Evolutionary conservation across 2,113 vertebrate species (phyloP).

Genomic region (Grantiella picta): DNA sequence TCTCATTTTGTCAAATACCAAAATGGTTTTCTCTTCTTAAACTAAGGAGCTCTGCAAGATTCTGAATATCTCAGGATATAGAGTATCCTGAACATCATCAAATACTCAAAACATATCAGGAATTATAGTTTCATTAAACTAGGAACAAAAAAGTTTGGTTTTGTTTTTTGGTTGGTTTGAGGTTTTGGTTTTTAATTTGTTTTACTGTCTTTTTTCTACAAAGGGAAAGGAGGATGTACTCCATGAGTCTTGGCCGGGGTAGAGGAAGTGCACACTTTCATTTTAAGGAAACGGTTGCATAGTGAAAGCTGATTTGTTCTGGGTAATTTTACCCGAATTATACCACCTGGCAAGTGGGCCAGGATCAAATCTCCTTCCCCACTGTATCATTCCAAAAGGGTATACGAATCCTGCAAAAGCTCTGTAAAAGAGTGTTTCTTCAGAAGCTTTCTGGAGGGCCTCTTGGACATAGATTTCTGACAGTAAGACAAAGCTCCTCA

Average conservation of each 20-base stretch:
- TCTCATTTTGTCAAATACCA: background rate
- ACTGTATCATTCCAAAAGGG: rapidly evolving
- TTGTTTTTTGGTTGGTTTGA: background rate
- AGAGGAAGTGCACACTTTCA: background rate
- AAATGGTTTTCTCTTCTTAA: background rate
- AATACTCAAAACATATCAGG: background rate
- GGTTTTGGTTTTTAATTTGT: background rate
- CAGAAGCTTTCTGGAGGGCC: background rate
- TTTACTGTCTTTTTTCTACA: background rate
- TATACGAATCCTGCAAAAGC: background rate
- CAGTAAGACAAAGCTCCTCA: background rate
- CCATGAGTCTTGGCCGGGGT: background rate
- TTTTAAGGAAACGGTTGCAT: background rate
- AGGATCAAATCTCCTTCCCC: background rate
- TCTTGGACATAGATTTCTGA: background rate
- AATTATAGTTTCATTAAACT: background rate
- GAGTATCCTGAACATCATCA: background rate
- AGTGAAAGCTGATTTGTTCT: background rate
- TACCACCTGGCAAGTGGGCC: background rate
- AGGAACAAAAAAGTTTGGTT: background rate
- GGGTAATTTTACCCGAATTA: background rate
- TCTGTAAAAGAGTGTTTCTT: background rate
- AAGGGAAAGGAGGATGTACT: background rate
- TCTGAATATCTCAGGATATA: background rate
- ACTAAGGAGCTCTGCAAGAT: background rate